Evolutionary conservation across 2,113 vertebrate species (phyloP), one percentile per base, ranked within the genome.

Genomic region (Halichoeres trimaculatus): DNA sequence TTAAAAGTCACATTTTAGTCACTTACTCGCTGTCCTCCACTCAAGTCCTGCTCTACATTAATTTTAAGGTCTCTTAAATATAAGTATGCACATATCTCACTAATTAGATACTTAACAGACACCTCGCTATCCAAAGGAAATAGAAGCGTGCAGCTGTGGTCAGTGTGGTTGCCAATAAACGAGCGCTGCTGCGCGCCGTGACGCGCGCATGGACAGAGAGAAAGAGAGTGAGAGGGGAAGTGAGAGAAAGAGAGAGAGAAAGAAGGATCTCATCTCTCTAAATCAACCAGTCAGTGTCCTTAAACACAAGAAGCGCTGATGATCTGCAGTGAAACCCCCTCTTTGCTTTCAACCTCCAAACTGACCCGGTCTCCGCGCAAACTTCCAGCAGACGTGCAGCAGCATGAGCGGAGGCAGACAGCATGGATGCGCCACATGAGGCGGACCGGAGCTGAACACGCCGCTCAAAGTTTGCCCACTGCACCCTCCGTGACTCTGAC

Each of bases 351-450:
- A 26, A 40, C 71, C 51, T 47, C 43, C 67, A 66, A 81, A 78
- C 88, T 85, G 83, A 87, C 81, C 74, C 65, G 26, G 51, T 84
- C 58, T 74, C 45, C 68, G 72, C 88, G 61, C 70, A 70, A 92
- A 93, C 90, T 93, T 93, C 85, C 71, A 74, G 70, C 75, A 22
- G 48, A 16, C 78, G 77, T 81, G 60, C 83, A 58, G 45, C 74
- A 48, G 45, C 45, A 66, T 67, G 70, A 87, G 79, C 71, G 79
- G 65, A 80, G 64, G 8, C 66, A 14, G 40, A 43, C 78, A 71
- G 76, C 84, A 89, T 91, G 93, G 93, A 94, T 89, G 88, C 72
- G 88, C 89, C 84, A 81, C 86, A 81, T 78, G 86, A 88, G 61
- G 84, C 86, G 81, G 86, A 90, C 77, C 71, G 74, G 63, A 85